Conservation (phyloP, 2,888 invertebrate species). For the Eupithecia vulgata region DNA sequence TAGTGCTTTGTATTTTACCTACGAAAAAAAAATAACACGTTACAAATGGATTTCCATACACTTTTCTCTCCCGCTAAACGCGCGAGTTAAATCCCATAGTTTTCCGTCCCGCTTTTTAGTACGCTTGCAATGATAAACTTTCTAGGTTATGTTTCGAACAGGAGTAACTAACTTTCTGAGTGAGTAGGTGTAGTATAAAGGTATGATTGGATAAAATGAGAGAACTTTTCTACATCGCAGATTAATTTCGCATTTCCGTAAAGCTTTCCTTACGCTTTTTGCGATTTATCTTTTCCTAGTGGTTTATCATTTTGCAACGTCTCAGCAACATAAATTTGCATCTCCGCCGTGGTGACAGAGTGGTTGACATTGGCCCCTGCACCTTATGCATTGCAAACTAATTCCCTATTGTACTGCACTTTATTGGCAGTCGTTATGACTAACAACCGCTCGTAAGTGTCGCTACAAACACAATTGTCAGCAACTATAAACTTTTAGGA, state of each 20-base stretch:
- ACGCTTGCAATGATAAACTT: too few relatives aligned
- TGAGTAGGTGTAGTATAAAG: too few relatives aligned
- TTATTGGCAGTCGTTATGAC: slow-evolving; percentile 63
- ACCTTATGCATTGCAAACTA: slow-evolving; percentile 50
- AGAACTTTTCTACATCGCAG: background rate
- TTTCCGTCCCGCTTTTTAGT: too few relatives aligned
- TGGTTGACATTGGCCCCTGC: slow-evolving; percentile 54
- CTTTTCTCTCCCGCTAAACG: too few relatives aligned
- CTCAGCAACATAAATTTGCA: slow-evolving; percentile 23
- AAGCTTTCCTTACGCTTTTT: background rate
- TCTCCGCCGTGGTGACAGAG: slow-evolving; percentile 22
- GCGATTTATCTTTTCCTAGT: background rate
- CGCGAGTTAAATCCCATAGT: too few relatives aligned
- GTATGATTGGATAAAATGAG: background rate
- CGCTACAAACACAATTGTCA: slow-evolving; percentile 53
- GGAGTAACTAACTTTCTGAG: too few relatives aligned
- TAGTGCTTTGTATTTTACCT: too few relatives aligned
- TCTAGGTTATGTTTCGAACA: too few relatives aligned
- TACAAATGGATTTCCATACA: too few relatives aligned
- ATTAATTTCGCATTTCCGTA: background rate
- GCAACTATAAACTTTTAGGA: slow-evolving; percentile 51
- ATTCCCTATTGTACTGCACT: slow-evolving; percentile 61
- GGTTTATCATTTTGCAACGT: background rate
- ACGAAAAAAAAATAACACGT: too few relatives aligned
- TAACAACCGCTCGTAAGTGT: slow-evolving; percentile 62